phyloP scores from a whole-genome alignment of 2,113 vertebrate genomes.

The Scalopus aquaticus region DNA sequence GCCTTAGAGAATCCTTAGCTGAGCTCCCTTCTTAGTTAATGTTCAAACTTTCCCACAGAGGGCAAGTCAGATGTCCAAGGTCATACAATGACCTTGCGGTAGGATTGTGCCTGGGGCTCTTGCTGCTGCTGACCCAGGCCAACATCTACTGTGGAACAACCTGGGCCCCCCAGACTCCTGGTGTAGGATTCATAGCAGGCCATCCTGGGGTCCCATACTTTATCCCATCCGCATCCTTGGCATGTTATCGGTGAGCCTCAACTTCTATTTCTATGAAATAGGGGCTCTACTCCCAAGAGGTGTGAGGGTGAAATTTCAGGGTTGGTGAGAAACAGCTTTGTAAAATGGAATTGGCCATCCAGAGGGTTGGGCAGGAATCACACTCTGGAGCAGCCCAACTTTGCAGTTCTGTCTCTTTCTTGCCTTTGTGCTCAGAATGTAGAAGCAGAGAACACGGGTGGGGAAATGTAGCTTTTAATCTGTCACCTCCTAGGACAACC shows the following conservation, averaged over 20 bases:
- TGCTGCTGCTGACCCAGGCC: background rate
- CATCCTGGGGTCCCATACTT: background rate
- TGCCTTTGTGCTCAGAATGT: slow-evolving; percentile 46
- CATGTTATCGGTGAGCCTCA: background rate
- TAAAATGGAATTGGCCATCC: background rate
- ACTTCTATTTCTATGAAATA: background rate
- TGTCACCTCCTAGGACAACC: slow-evolving; percentile 64
- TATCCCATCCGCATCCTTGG: background rate
- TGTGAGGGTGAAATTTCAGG: background rate
- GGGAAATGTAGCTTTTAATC: slow-evolving; percentile 72
- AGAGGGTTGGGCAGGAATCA: no score
- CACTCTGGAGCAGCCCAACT: background rate
- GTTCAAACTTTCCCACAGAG: background rate
- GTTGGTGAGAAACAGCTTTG: background rate
- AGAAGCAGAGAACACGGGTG: slow-evolving; percentile 64
- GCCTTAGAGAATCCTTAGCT: background rate
- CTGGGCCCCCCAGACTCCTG: background rate
- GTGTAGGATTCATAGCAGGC: background rate
- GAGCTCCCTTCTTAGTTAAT: background rate
- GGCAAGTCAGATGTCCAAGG: background rate
- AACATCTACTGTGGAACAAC: background rate
- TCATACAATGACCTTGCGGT: background rate
- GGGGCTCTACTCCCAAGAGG: background rate
- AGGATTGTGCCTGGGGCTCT: background rate
- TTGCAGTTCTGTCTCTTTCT: background rate